These are phyloP conservation scores for Heliconius charithonia DNA, from an alignment of 2,888 invertebrate genomes.

Conservation along the genomic window DNA sequence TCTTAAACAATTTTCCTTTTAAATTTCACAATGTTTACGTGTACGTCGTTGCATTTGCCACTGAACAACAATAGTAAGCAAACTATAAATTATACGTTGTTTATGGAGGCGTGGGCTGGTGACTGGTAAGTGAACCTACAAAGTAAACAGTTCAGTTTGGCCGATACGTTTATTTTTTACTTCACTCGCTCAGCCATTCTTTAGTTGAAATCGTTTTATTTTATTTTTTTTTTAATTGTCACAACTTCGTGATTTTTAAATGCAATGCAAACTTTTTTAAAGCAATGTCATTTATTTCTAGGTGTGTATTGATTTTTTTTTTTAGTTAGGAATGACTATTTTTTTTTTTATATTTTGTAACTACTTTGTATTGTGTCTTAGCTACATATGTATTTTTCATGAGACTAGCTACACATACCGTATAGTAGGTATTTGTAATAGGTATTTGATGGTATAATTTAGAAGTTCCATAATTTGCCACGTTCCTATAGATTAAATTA, in stretches of 20 bases:
- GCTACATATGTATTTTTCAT: too few species aligned
- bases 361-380: background rate
- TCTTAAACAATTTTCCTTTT: conserved; percentile 21
- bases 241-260: conserved; percentile 19
- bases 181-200: conserved; percentile 6
- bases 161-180: conserved; percentile 16
- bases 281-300: background rate
- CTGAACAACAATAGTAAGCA: conserved; percentile 28
- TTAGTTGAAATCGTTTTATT: background rate
- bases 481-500: too few species aligned
- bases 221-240: background rate
- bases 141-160: conserved; percentile 23
- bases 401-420: too few species aligned
- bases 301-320: conserved; percentile 6
- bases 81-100: conserved; percentile 32
- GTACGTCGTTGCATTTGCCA: background rate
- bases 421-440: too few species aligned
- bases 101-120: conserved; percentile 32
- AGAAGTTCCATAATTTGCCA: too few species aligned
- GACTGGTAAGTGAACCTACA: conserved; percentile 28
- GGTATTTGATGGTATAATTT: too few species aligned
- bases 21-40: conserved; percentile 14
- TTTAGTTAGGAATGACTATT: background rate
- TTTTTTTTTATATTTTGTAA: background rate
- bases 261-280: conserved; percentile 21